Conservation (phyloP, 2,797 vertebrate genomes). For the Enteromius argenteus region DNA sequence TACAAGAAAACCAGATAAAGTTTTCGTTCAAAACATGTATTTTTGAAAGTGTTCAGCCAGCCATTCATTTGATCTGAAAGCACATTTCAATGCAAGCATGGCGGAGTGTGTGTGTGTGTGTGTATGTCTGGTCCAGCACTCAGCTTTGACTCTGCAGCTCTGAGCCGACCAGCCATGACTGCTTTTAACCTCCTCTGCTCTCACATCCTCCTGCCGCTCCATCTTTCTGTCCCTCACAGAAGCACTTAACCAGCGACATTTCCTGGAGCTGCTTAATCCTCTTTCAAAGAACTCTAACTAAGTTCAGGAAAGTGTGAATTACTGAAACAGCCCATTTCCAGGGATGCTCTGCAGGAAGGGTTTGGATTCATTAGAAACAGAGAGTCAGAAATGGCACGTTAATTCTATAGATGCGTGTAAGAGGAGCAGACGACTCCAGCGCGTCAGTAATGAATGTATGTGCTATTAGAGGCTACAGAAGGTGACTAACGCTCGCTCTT, state of each 20-base stretch:
- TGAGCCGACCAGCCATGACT: slow-evolving; percentile 52
- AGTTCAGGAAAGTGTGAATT: slow-evolving; percentile 60
- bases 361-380: slow-evolving; percentile 57
- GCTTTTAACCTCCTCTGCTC: slow-evolving; percentile 57
- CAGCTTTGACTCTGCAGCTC: slow-evolving; percentile 25
- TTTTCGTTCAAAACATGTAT: neutral
- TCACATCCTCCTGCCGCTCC: slow-evolving; percentile 20
- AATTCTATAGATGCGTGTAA: slow-evolving; percentile 58
- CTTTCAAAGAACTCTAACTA: slow-evolving; percentile 58
- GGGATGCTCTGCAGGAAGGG: slow-evolving; percentile 47
- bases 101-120: neutral
- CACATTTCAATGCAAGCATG: neutral
- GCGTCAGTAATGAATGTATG: slow-evolving; percentile 55
- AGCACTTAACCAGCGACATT: slow-evolving; percentile 63
- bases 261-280: slow-evolving; percentile 61
- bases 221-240: slow-evolving; percentile 53
- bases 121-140: slow-evolving; percentile 31
- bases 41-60: neutral
- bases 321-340: slow-evolving; percentile 57
- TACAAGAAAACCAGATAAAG: neutral
- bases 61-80: neutral
- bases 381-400: slow-evolving; percentile 49
- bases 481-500: slow-evolving; percentile 56
- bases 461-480: slow-evolving; percentile 53
- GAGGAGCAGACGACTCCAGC: slow-evolving; percentile 47